Base-by-base conservation (phyloP, 2,113 vertebrate genomes). In the Oryzias melastigma region DNA sequence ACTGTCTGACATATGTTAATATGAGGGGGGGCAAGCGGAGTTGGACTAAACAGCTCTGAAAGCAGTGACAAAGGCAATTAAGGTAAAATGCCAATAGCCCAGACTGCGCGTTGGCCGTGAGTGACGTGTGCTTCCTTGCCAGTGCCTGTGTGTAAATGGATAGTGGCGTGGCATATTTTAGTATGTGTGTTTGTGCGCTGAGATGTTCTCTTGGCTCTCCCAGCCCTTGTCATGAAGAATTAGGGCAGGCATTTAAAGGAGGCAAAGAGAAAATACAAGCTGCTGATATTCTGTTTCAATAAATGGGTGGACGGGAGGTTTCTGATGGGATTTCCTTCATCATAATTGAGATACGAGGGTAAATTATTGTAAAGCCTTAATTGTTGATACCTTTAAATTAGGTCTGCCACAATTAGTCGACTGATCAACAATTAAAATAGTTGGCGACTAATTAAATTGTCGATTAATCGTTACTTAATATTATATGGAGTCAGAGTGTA, bases 221-320 rank as follows among this genome's bases (percentile, higher is more conserved):
- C 79, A 84, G 84, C 79, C 82, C 87, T 81, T 90, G 91, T 90
- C 91, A 89, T 53, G 83, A 88, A 78, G 89, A 92, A 92, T 91
- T 90, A 91, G 91, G 86, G 77, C 89, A 91, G 67, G 57, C 14
- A 72, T 74, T 52, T 78, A 73, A 58, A 68, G 87, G 74, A 77
- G 66, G 75, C 76, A 78, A 71, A 64, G 77, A 82, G 70, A 68
- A 60, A 80, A 78, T 78, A 81, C 77, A 75, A 85, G 73, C 80
- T 81, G 81, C 76, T 83, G 86, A 89, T 79, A 76, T 75, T 79
- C 43, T 58, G 51, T 70, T 68, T 77, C 72, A 62, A 25, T 64
- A 22, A 47, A 17, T 59, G 48, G 71, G 53, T 64, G 20, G 56
- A 41, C 25, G 4, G 6, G 25, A 35, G 29, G 29, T 10, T 35